A percentile compares a stretch with the other conserved stretches of the same genome.
These are phyloP conservation scores for Aegotheles bennettii DNA, from an alignment of 2,113 vertebrate genomes.

Conservation along the genomic window DNA sequence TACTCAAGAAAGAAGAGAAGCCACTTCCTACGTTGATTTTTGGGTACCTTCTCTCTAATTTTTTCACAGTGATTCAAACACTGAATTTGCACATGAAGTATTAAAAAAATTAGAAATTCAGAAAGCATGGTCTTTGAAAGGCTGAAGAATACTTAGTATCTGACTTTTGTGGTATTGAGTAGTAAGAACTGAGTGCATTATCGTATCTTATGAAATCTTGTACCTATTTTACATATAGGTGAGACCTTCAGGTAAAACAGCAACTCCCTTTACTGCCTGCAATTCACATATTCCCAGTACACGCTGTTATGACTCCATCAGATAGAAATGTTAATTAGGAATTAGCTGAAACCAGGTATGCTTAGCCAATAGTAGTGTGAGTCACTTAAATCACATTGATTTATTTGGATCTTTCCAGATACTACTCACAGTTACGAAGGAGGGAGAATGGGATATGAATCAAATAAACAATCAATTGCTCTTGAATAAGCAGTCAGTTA, in stretches of 20 bases:
- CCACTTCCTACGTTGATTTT: neutral
- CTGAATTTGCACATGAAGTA: neutral
- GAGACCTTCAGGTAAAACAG: neutral
- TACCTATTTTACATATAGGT: neutral
- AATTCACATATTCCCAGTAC: neutral
- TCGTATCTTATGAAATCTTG: neutral
- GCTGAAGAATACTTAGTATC: neutral
- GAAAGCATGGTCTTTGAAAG: neutral
- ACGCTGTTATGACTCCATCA: neutral
- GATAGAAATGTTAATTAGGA: neutral
- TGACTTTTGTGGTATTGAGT: neutral
- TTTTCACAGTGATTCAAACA: neutral
- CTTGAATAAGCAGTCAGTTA: neutral
- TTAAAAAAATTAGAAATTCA: neutral
- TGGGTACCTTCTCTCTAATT: neutral
- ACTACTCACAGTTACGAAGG: neutral
- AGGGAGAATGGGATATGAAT: neutral
- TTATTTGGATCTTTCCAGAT: neutral
- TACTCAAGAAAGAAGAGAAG: neutral
- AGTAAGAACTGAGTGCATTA: neutral
- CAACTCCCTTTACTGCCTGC: neutral
- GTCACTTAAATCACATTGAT: neutral
- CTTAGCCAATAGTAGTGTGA: neutral
- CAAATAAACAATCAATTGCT: neutral
- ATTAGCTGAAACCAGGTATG: neutral